These are phyloP conservation scores for Rutpela maculata DNA, from an alignment of 2,888 invertebrate species.

Conservation along the genomic window DNA sequence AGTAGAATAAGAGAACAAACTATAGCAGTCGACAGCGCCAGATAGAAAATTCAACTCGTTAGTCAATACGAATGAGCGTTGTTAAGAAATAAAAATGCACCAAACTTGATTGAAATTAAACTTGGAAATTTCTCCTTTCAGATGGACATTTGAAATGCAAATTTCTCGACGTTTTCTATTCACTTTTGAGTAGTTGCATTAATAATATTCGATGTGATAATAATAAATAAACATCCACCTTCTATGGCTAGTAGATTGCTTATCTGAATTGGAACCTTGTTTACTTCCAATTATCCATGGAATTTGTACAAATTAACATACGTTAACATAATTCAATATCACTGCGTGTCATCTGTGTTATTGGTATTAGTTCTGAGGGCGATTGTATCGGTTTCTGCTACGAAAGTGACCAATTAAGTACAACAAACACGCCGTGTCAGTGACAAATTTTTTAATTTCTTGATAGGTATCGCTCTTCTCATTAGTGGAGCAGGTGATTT, in stretches of 20 bases:
- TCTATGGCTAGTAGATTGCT: neutral
- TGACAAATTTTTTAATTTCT: conserved; percentile 1
- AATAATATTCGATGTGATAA: neutral
- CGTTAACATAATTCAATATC: conserved; percentile 4
- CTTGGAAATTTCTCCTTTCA: too few relatives aligned
- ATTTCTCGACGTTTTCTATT: neutral
- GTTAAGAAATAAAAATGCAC: too few relatives aligned
- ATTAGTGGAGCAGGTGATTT: neutral
- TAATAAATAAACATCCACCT: neutral
- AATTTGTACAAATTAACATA: conserved; percentile 1
- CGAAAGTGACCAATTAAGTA: conserved; percentile 7
- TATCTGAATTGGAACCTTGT: neutral
- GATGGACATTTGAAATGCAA: neutral
- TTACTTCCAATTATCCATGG: neutral
- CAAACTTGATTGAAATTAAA: too few relatives aligned
- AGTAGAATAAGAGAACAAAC: too few relatives aligned
- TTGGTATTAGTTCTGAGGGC: neutral
- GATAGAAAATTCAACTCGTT: too few relatives aligned
- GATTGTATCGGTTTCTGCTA: neutral
- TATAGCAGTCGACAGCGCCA: too few relatives aligned
- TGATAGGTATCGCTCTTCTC: neutral
- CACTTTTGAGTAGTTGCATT: neutral
- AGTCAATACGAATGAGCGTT: too few relatives aligned
- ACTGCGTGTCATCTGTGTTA: neutral
- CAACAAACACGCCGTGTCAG: neutral